phyloP scores from a whole-genome alignment of 2,888 invertebrate species.

The Nasonovia ribisnigri region DNA sequence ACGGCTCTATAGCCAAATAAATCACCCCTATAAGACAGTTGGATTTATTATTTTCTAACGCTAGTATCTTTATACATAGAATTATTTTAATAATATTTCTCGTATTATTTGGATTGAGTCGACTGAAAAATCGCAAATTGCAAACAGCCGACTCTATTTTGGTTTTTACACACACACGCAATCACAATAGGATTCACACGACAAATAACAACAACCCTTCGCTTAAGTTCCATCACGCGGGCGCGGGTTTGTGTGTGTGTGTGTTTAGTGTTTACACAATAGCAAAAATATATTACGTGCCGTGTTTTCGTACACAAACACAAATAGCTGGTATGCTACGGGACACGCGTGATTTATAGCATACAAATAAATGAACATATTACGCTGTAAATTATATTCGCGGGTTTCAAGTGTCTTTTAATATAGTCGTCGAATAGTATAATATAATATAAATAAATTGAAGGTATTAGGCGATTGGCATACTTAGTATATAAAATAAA shows the following conservation, averaged over 20 bases:
- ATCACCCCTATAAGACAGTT: no score
- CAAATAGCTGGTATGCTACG: not conserved
- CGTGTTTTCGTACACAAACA: not conserved
- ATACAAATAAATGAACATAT: constrained; percentile 12
- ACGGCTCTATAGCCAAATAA: no score
- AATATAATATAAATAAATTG: not conserved
- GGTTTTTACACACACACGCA: not conserved
- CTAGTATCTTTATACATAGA: not conserved
- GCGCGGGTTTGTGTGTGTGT: no score
- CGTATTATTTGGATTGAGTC: not conserved
- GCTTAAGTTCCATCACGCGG: not conserved
- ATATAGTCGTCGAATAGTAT: not conserved
- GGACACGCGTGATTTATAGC: constrained; percentile 27
- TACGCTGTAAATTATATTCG: not conserved
- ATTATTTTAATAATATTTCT: not conserved
- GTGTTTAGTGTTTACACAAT: not conserved
- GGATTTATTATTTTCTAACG: not conserved
- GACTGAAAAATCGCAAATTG: not conserved
- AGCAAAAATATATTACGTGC: constrained; percentile 31
- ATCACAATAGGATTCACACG: not conserved
- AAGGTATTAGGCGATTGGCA: not conserved
- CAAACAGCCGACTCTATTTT: not conserved
- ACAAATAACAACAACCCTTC: not conserved
- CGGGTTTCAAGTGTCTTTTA: not conserved
- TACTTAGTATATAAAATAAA: not conserved